Evolutionary conservation across 2,888 invertebrate species (phyloP).

Genomic region (Auanema freiburgensis): DNA sequence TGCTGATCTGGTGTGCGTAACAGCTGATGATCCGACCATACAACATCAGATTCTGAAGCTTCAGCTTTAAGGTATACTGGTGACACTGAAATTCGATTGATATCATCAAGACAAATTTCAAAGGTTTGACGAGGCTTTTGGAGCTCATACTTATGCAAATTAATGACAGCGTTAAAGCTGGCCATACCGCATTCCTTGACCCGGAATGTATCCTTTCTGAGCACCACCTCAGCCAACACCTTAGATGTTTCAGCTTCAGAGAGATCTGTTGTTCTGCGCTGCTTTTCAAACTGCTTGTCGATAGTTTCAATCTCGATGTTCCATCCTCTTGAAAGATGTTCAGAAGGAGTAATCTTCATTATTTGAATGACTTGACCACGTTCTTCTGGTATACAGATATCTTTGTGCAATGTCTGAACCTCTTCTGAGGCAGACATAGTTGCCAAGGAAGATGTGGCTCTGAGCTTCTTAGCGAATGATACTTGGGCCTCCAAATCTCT

Average conservation of each 20-base stretch:
- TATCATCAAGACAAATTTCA: slow-evolving; percentile 37
- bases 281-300: background rate
- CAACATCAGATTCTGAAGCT: slow-evolving; percentile 41
- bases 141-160: slow-evolving; percentile 47
- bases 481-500: slow-evolving; percentile 53
- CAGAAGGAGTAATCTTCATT: background rate
- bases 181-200: slow-evolving; percentile 26
- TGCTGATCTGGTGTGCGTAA: slow-evolving; percentile 21
- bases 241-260: slow-evolving; percentile 2
- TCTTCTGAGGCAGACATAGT: slow-evolving; percentile 46
- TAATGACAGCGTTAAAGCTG: slow-evolving; percentile 45
- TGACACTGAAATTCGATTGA: slow-evolving; percentile 44
- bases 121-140: slow-evolving; percentile 36
- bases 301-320: background rate
- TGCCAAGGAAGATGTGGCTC: slow-evolving; percentile 33
- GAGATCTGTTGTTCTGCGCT: slow-evolving; percentile 3
- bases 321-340: background rate
- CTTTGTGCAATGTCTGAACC: slow-evolving; percentile 34
- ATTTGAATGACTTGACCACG: slow-evolving; percentile 15
- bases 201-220: slow-evolving; percentile 14
- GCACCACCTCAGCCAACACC: slow-evolving; percentile 4
- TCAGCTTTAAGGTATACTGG: slow-evolving; percentile 46
- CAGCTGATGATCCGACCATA: slow-evolving; percentile 36
- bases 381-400: slow-evolving; percentile 32
- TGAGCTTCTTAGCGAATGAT: slow-evolving; percentile 26